A percentile compares a stretch with the other conserved stretches of the same genome.
These are phyloP conservation scores for Eutolmus rufibarbis DNA, from an alignment of 2,888 invertebrate genomes.

Conservation along the genomic window DNA sequence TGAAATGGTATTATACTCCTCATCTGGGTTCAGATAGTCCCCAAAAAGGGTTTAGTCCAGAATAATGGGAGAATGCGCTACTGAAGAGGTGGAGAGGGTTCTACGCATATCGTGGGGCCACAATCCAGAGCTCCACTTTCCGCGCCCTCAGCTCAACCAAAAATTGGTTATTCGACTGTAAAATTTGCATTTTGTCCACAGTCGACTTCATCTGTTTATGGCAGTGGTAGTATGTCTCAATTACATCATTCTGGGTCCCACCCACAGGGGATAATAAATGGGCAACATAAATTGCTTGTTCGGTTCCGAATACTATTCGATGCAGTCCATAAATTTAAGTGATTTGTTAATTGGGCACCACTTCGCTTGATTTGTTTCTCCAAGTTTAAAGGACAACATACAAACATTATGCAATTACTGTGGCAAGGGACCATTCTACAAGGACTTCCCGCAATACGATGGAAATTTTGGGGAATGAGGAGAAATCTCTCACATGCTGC, in stretches of 20 bases:
- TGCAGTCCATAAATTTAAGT: constrained; percentile 44
- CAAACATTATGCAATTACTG: constrained; percentile 28
- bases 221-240: constrained; percentile 38
- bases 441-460: constrained; percentile 1
- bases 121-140: background rate
- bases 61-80: background rate
- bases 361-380: constrained; percentile 22
- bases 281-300: constrained; percentile 43
- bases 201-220: constrained; percentile 38
- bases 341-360: constrained; percentile 42
- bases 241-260: constrained; percentile 36
- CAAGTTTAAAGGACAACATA: constrained; percentile 25
- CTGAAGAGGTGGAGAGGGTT: background rate
- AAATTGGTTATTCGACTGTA: constrained; percentile 27
- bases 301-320: constrained; percentile 32
- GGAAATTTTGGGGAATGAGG: background rate
- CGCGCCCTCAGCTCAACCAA: background rate
- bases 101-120: background rate
- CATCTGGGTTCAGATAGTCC: background rate
- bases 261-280: constrained; percentile 42
- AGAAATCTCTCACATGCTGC: background rate
- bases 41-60: background rate
- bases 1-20: background rate
- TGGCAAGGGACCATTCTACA: background rate
- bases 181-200: constrained; percentile 31